These are phyloP conservation scores for Chunga burmeisteri DNA, from an alignment of 2,113 vertebrate species.

Conservation along the genomic window DNA sequence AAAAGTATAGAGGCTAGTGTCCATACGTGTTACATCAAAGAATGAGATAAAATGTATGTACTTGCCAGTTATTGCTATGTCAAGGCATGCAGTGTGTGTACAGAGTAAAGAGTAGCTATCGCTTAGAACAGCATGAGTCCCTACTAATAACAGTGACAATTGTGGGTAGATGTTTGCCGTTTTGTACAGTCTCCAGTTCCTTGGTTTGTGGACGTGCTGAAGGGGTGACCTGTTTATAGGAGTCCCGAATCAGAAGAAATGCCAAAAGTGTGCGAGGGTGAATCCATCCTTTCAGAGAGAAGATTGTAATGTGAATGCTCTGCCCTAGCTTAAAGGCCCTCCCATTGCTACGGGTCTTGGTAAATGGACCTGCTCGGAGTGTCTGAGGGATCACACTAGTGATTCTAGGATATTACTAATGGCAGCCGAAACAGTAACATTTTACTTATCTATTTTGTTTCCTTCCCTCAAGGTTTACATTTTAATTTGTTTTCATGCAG, in stretches of 20 bases:
- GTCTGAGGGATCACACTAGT: background rate
- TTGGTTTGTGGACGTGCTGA: background rate
- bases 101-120: too few species aligned
- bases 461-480: background rate
- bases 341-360: background rate
- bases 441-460: background rate
- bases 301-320: background rate
- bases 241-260: background rate
- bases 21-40: background rate
- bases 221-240: background rate
- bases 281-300: background rate
- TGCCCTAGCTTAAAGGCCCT: background rate
- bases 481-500: background rate
- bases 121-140: background rate
- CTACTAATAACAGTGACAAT: background rate
- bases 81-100: background rate
- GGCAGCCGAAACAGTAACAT: background rate
- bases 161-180: background rate
- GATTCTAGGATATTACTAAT: background rate
- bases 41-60: background rate
- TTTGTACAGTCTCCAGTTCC: background rate
- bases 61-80: background rate
- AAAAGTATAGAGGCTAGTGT: background rate
- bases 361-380: background rate
- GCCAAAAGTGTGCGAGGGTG: background rate